Conservation (phyloP, 2,797 vertebrate species). For the Dryobates pubescens region DNA sequence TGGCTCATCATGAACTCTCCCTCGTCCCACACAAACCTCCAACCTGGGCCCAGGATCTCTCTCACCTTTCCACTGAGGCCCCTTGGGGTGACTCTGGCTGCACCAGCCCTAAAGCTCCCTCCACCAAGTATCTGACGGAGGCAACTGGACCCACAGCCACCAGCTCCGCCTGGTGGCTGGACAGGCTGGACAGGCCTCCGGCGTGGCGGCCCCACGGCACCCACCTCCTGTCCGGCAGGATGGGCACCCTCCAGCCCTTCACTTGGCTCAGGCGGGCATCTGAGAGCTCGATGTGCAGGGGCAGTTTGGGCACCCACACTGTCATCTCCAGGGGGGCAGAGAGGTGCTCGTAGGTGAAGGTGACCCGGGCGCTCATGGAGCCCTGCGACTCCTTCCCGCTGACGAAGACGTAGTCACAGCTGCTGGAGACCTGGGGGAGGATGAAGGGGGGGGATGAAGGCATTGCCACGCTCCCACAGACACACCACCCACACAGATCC, state of each 20-base stretch:
- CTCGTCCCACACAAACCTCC: not conserved
- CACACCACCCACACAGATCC: not conserved
- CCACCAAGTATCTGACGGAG: not conserved
- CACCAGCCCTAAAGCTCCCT: not conserved
- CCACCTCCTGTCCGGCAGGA: conserved; percentile 92
- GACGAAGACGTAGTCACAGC: conserved; percentile 96
- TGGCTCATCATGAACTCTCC: not conserved
- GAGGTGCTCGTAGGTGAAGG: conserved; percentile 95
- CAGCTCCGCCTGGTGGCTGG: not conserved
- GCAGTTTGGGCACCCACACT: conserved; percentile 96
- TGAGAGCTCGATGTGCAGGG: conserved; percentile 91
- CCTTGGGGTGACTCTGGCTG: not conserved
- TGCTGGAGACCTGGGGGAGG: conserved; percentile 91
- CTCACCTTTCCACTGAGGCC: not conserved
- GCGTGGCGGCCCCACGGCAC: accelerated
- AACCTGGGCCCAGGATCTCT: not conserved
- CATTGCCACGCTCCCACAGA: not conserved
- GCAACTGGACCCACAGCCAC: not conserved
- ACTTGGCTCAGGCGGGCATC: conserved; percentile 93
- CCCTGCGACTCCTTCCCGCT: conserved; percentile 95
- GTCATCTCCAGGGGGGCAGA: conserved; percentile 94
- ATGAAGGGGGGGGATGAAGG: not conserved
- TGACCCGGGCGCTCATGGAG: conserved; percentile 94
- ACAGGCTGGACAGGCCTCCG: not conserved
- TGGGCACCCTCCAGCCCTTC: conserved; percentile 98